Evolutionary conservation across 2,888 invertebrate genomes (phyloP), one percentile per base, ranked within the genome.

Genomic region (Cheilosia impressa): DNA sequence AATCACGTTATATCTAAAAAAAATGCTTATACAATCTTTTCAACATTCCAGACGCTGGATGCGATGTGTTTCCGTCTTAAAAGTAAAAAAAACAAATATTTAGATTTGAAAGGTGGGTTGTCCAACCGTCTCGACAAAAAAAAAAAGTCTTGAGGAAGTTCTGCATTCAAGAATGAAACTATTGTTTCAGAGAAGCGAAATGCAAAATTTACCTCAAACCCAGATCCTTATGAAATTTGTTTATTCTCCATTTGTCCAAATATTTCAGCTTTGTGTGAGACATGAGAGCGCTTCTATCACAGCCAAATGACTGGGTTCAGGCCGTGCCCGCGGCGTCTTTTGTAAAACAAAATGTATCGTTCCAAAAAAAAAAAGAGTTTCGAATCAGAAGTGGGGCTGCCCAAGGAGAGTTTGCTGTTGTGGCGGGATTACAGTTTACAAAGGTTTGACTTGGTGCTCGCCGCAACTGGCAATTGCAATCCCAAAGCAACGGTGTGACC

Each of bases 41-140:
- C 76, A 85, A 85, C 85, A 85, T 85, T 85, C 85, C 85, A 85
- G 81, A 77, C 60, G 55, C 72, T 68, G 85, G 76, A 77, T 69
- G 76, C 76, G 81, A 81, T 38, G 68, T 72, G 55, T 60, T 81
- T 71, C 50, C 72, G 62, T 77, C 43, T 60, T 50, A 43, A 58
- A 60, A 71, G 63, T 57, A 69, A 68, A 65, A 52, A 55, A 68
- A 50, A 47, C 50, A 60, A 58, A 45, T 31, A 31, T 55, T 50
- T 43, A 34, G 68, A 63, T 13, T 52, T 31, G 15, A 71, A 78
- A 85, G 85, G 85, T 85, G 85, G 85, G 85, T 85, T 15, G 34
- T 9, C 69, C 55, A 79, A 58, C 66, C 75, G 58, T 65, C 62
- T 58, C 78, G 53, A 43, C 60, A 50, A 57, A 22, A 50, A 41